These are phyloP conservation scores for Erebia aethiops DNA, from an alignment of 2,888 invertebrate genomes.

Conservation along the genomic window DNA sequence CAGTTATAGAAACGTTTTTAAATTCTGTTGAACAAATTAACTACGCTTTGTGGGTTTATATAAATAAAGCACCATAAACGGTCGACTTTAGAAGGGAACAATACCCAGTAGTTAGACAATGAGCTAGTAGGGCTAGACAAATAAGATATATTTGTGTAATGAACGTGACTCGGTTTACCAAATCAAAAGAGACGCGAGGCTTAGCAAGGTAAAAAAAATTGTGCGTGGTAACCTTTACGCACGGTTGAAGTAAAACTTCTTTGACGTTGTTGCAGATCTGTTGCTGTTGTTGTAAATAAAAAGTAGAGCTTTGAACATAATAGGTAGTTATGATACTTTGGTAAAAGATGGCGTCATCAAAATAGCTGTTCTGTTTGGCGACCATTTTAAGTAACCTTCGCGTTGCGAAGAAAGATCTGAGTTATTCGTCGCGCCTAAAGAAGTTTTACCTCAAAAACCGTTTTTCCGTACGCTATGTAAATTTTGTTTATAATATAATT, in stretches of 20 bases:
- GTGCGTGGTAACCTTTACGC: no score
- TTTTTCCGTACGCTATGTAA: constrained; percentile 58
- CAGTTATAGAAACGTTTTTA: not conserved
- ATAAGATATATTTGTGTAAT: constrained; percentile 58
- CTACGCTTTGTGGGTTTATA: constrained; percentile 61
- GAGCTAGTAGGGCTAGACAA: constrained; percentile 62
- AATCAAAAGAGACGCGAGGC: constrained; percentile 75
- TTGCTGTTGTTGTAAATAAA: no score
- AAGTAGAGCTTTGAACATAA: no score
- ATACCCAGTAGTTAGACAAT: constrained; percentile 61
- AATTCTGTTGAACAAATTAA: not conserved
- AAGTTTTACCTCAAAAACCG: constrained; percentile 31
- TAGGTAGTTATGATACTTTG: no score
- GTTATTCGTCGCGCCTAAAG: no score
- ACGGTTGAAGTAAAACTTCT: no score
- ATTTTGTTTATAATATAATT: constrained; percentile 57
- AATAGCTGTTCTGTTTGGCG: no score
- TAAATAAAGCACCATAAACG: constrained; percentile 67
- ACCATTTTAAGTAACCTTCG: no score
- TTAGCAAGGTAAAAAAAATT: constrained; percentile 63
- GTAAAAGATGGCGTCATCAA: no score
- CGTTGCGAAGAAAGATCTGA: no score
- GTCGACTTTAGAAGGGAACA: constrained; percentile 61
- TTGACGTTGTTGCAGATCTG: no score
- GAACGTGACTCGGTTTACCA: constrained; percentile 81